Base-by-base conservation (phyloP, 2,888 invertebrate species). In the Mimachlamys varia region DNA sequence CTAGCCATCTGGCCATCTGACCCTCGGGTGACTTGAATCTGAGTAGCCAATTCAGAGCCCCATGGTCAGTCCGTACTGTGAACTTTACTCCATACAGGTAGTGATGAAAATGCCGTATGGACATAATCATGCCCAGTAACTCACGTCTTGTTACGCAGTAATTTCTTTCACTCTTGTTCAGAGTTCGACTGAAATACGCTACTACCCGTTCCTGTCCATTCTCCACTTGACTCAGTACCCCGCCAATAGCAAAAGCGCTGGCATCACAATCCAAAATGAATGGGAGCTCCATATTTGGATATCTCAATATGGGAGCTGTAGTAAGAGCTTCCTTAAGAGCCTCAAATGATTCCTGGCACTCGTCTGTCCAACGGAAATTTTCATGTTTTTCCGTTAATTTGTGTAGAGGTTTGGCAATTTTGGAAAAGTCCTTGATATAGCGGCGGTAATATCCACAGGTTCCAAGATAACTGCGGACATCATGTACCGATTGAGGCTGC, bases 131-230 rank as follows among this genome's bases (percentile, higher is more conserved):
- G 2, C 55, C 44, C 55, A 22, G 53, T 2, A 89, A 15, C 27
- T 89, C 89, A 10, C 89, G 33, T 50, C 89, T 89, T 17, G 55
- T 89, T 19, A 89, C 89, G 27, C 89, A 89, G 33, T 89, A 89
- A 19, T 89, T 89, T 15, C 89, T 49, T 33, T 89, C 89, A 50
- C 27, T 12, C 55, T 89, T 89, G 7, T 22, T 27, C 0, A 89
- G 37, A 53, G 33, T 13, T 13, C 33, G 22, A 27, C 89, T 89
- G 33, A 55, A 89, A 89, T 89, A 53, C 1, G 89, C n/a, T 44
- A 44, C 7, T 3, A 44, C 44, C 7, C 44, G 44, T 7, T 44
- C 44, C 44, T 44, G 4, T 5, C 44, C 44, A 44, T 44, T 7
- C 7, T 44, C 44, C 19, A 89, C 33, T 27, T 89, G 89, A 13